Evolutionary conservation across 2,888 invertebrate species (phyloP).

Genomic region (Melanophora roralis): DNA sequence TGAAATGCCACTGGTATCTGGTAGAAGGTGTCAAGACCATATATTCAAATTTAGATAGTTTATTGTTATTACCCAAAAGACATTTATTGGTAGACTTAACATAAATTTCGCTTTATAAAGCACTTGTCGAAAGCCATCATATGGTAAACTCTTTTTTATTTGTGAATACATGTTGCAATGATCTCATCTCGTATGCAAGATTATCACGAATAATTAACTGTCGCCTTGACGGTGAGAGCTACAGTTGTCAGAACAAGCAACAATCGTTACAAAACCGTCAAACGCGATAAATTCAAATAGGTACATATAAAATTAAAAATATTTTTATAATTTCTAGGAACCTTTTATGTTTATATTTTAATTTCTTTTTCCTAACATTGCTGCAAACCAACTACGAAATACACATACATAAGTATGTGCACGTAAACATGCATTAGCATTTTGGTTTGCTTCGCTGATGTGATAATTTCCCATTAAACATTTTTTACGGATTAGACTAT

Average conservation of each 20-base stretch:
- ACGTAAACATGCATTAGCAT: no score
- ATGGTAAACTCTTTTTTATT: neutral
- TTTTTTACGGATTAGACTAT: no score
- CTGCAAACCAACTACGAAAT: neutral
- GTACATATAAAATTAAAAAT: conserved; percentile 60
- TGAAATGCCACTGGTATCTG: conserved; percentile 44
- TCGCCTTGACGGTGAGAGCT: neutral
- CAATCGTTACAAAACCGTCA: conserved; percentile 53
- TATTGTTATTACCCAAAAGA: conserved; percentile 14
- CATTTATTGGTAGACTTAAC: conserved; percentile 14
- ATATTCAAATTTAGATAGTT: neutral
- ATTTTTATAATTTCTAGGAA: conserved; percentile 62
- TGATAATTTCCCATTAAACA: no score
- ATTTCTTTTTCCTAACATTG: conserved; percentile 35
- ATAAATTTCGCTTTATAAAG: conserved; percentile 35
- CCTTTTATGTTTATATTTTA: conserved; percentile 17
- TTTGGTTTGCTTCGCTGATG: no score
- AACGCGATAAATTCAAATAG: conserved; percentile 41
- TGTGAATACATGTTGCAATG: neutral
- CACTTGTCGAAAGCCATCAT: conserved; percentile 44
- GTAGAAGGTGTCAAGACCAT: neutral
- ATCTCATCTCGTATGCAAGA: neutral
- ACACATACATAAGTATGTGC: neutral
- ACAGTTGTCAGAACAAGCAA: neutral
- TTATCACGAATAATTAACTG: neutral